These are phyloP conservation scores for Dioctria linearis DNA, from an alignment of 2,888 invertebrate species.

Conservation along the genomic window DNA sequence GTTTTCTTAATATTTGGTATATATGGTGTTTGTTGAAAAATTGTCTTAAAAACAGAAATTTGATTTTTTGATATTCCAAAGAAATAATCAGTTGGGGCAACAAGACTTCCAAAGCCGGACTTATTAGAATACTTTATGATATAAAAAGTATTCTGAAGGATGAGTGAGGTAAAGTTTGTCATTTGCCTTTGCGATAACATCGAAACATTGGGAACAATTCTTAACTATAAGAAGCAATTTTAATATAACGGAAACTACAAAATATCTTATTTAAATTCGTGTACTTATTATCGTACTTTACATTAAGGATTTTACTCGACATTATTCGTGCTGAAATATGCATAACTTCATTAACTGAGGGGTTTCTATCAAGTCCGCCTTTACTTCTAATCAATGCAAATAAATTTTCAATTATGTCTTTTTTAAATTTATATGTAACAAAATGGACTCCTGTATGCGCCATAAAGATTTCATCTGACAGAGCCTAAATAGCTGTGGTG, in stretches of 20 bases:
- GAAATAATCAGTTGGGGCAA: constrained; percentile 1
- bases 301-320: background rate
- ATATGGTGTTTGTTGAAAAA: background rate
- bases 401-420: constrained; percentile 44
- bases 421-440: constrained; percentile 35
- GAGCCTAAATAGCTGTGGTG: constrained; percentile 26
- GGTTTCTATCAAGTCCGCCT: background rate
- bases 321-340: background rate
- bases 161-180: background rate
- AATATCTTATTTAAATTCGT: background rate
- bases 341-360: background rate
- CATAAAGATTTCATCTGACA: constrained; percentile 27
- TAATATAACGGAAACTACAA: background rate
- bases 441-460: constrained; percentile 41
- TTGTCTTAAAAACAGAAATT: background rate
- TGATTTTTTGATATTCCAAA: background rate
- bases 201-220: background rate
- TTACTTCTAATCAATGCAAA: constrained; percentile 45
- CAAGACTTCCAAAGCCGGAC: background rate
- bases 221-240: background rate
- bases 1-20: background rate
- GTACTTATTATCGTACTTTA: background rate
- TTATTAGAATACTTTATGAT: constrained; percentile 3
- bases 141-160: constrained; percentile 12
- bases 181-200: background rate